A percentile compares a stretch with the other conserved stretches of the same genome.
These are phyloP conservation scores for Drosophila prosaltans DNA, from an alignment of 1,140 invertebrate genomes.

Conservation along the genomic window DNA sequence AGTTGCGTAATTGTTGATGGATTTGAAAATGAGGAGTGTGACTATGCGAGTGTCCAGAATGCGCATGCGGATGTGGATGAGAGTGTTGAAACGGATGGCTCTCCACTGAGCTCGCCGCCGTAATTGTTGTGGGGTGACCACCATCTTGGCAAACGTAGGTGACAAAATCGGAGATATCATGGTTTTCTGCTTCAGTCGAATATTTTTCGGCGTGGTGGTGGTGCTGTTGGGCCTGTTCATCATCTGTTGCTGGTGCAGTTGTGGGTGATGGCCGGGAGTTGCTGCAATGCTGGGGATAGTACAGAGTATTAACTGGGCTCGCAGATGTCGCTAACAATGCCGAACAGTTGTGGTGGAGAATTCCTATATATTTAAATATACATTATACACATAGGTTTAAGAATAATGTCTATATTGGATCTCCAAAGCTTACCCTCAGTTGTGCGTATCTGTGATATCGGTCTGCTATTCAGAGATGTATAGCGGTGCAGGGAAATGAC, in stretches of 20 bases:
- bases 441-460: slow-evolving; percentile 60
- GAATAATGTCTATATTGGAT: not conserved
- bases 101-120: slow-evolving; percentile 27
- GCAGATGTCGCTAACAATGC: slow-evolving; percentile 80
- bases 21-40: slow-evolving; percentile 70
- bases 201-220: slow-evolving; percentile 68
- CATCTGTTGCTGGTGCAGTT: slow-evolving; percentile 48
- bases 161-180: slow-evolving; percentile 98
- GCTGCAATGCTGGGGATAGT: slow-evolving; percentile 84
- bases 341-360: slow-evolving; percentile 67
- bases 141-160: slow-evolving; percentile 98
- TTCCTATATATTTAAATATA: slow-evolving; percentile 36
- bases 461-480: slow-evolving; percentile 60
- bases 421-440: slow-evolving; percentile 54
- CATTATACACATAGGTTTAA: not conserved
- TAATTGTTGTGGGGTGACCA: slow-evolving; percentile 41
- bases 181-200: slow-evolving; percentile 69
- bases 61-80: slow-evolving; percentile 39
- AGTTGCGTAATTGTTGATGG: slow-evolving; percentile 55
- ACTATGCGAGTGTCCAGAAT: slow-evolving; percentile 38
- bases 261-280: slow-evolving; percentile 55
- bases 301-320: slow-evolving; percentile 83
- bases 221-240: slow-evolving; percentile 57
- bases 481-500: slow-evolving; percentile 71
- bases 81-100: slow-evolving; percentile 59